Conservation (phyloP, 2,888 invertebrate genomes). For the Muschampia plurimacula region DNA sequence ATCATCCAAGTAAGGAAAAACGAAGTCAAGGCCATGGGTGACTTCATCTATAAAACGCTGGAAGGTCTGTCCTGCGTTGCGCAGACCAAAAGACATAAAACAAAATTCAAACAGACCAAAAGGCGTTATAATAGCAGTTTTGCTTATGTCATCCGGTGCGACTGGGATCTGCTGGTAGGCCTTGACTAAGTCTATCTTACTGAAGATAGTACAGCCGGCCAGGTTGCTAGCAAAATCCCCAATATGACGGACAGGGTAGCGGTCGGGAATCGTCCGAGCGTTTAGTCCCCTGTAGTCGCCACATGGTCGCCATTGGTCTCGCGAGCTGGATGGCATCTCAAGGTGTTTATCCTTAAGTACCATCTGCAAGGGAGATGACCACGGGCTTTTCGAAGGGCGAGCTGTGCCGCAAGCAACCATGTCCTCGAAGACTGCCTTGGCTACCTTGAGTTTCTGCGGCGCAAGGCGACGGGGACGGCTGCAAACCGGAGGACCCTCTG, state of each 20-base stretch:
- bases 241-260: neutral
- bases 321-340: neutral
- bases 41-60: constrained; percentile 5
- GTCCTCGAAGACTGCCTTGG: neutral
- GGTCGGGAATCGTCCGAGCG: constrained; percentile 1
- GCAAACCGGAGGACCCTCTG: neutral
- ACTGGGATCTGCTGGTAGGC: constrained; percentile 2
- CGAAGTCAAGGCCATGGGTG: constrained; percentile 2
- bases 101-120: neutral
- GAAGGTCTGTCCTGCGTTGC: constrained; percentile 1
- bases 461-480: constrained; percentile 3
- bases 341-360: constrained; percentile 5
- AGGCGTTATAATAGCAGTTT: neutral
- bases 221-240: neutral
- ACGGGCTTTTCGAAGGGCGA: neutral
- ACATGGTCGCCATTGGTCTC: constrained; percentile 1
- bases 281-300: neutral
- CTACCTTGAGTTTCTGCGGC: neutral
- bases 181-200: constrained; percentile 3
- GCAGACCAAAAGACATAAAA: constrained; percentile 2
- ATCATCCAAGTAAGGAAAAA: neutral
- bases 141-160: neutral
- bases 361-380: constrained; percentile 1
- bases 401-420: constrained; percentile 2
- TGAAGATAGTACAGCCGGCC: constrained; percentile 6